Percentiles rank a stretch among this genome's conserved stretches.
These are phyloP conservation scores for Cryptomyrus ogoouensis DNA, from an alignment of 2,113 vertebrate species.

Conservation along the genomic window DNA sequence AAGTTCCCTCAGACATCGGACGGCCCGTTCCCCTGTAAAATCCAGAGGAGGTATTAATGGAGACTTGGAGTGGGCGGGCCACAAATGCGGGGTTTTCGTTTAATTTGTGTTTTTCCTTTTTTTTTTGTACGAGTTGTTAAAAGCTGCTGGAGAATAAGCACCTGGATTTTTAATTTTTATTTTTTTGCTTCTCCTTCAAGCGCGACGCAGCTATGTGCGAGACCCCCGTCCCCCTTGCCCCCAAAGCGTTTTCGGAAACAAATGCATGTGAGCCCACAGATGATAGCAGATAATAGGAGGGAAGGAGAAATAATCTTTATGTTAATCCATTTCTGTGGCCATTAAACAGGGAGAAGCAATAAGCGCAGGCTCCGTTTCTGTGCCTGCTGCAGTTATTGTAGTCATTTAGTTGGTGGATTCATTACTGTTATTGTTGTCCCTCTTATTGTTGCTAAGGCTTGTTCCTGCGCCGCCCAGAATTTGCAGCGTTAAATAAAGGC, in stretches of 20 bases:
- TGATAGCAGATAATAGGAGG: not conserved
- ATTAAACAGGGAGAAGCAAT: constrained; percentile 5
- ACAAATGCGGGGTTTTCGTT: not conserved
- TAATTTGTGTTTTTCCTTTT: constrained; percentile 12
- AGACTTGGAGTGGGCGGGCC: constrained; percentile 14
- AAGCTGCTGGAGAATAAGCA: constrained; percentile 18
- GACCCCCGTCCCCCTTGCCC: not conserved
- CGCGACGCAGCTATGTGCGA: not conserved
- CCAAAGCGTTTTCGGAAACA: not conserved
- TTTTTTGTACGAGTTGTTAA: constrained; percentile 16
- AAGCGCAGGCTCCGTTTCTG: not conserved
- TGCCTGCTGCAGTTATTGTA: not conserved
- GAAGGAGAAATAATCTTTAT: constrained; percentile 13
- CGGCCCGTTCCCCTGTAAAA: not conserved
- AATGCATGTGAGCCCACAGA: constrained; percentile 10
- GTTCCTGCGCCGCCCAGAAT: not conserved
- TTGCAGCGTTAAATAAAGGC: not conserved
- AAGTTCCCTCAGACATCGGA: not conserved
- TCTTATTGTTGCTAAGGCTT: not conserved
- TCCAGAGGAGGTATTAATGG: constrained; percentile 18
- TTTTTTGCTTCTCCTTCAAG: constrained; percentile 8
- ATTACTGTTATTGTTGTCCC: constrained; percentile 4
- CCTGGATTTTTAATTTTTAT: not conserved
- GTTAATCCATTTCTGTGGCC: constrained; percentile 21
- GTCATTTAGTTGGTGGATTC: constrained; percentile 12